A percentile compares a stretch with the other conserved stretches of the same genome.
Conservation (phyloP, 1,140 invertebrate genomes). For the Diachasmimorpha longicaudata region DNA sequence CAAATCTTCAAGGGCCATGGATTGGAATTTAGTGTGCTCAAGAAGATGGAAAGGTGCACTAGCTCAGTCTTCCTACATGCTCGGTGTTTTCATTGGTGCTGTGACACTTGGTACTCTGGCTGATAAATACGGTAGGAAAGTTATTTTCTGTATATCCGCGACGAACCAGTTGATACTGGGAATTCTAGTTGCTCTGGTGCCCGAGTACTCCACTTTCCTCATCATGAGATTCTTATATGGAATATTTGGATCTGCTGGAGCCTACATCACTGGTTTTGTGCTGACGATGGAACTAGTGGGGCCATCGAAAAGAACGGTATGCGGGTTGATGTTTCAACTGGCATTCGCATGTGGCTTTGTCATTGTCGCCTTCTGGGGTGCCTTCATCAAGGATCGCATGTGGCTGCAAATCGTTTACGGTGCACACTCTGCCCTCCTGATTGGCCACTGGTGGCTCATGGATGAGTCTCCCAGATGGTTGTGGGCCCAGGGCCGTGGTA, state of each 20-base stretch:
- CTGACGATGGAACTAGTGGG: conserved; percentile 88
- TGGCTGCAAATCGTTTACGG: conserved; percentile 82
- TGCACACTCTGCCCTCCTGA: conserved; percentile 73
- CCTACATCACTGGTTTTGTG: conserved; percentile 85
- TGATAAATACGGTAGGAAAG: conserved; percentile 86
- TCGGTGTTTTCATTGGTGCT: conserved; percentile 87
- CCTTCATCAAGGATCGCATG: conserved; percentile 76
- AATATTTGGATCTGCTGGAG: conserved; percentile 81
- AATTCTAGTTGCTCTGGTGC: conserved; percentile 75
- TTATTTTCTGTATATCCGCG: conserved; percentile 77
- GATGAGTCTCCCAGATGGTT: conserved; percentile 87
- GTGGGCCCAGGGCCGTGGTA: conserved; percentile 76
- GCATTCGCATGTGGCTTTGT: conserved; percentile 84
- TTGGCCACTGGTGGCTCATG: conserved; percentile 85
- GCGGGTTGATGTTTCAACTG: conserved; percentile 81
- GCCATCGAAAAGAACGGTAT: conserved; percentile 77
- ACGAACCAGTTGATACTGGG: conserved; percentile 75
- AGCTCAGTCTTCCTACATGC: conserved; percentile 84
- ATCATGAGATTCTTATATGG: conserved; percentile 76
- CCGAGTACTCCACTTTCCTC: conserved; percentile 77
- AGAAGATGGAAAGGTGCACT: conserved; percentile 80
- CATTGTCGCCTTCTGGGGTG: conserved; percentile 82
- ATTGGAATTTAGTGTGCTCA: conserved; percentile 88
- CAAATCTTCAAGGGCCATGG: conserved; percentile 73
- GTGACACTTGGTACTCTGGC: conserved; percentile 84